These are phyloP conservation scores for Cancer borealis DNA, from an alignment of 2,888 invertebrate genomes.

Conservation along the genomic window DNA sequence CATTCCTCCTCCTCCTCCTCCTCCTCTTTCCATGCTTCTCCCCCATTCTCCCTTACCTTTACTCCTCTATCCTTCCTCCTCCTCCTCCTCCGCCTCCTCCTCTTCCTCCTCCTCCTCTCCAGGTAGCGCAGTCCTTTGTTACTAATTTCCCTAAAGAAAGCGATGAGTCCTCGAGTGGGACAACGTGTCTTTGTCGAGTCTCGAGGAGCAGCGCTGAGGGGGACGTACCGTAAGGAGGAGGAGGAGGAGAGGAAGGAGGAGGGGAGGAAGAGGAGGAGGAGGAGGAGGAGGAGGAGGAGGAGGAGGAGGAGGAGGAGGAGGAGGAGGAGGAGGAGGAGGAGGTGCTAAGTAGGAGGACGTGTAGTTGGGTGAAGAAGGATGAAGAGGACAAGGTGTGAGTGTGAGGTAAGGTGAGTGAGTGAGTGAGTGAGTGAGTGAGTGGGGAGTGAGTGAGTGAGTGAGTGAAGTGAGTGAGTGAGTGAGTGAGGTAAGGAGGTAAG, in stretches of 20 bases:
- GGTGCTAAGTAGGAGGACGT: background rate
- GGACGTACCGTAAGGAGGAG: background rate
- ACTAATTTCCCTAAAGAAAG: conserved; percentile 34
- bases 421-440: background rate
- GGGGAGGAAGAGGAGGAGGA: conserved; percentile 18
- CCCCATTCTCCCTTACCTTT: background rate
- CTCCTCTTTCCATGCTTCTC: background rate
- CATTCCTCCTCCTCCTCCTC: background rate
- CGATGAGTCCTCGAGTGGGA: background rate
- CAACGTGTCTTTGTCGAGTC: background rate
- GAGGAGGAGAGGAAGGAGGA: conserved; percentile 15
- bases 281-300: conserved; percentile 28
- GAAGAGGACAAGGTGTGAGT: background rate
- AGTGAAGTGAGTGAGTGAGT: background rate
- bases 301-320: background rate
- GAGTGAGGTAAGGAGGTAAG: background rate
- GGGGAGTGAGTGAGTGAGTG: background rate
- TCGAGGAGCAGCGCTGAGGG: background rate
- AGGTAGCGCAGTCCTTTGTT: background rate
- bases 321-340: background rate
- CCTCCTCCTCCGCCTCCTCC: background rate
- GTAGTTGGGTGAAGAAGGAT: background rate
- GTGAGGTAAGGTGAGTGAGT: background rate
- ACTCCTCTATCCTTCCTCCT: background rate
- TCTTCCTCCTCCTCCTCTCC: background rate